Conservation (phyloP, 2,888 invertebrate genomes). For the Patella ulyssiponensis region DNA sequence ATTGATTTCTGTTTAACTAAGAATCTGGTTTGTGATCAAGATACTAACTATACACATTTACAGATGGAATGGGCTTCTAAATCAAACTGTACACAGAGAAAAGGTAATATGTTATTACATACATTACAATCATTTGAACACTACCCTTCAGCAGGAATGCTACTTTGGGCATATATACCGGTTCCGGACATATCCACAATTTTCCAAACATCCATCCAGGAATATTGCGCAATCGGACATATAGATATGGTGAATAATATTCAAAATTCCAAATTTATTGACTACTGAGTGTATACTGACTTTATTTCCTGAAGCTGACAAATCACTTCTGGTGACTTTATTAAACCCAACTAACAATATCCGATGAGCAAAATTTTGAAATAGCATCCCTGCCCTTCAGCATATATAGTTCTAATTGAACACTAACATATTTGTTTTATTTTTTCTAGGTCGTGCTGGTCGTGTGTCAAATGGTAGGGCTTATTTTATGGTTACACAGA, state of each 20-base stretch:
- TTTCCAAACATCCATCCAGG: no score
- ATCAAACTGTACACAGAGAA: conserved; percentile 88
- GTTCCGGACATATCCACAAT: no score
- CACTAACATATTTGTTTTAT: not conserved
- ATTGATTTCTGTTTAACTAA: conserved; percentile 96
- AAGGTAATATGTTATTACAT: conserved; percentile 58
- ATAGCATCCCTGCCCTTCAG: no score
- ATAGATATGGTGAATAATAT: no score
- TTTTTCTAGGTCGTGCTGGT: conserved; percentile 86
- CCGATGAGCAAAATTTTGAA: no score
- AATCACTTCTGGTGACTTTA: no score
- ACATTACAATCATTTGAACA: not conserved
- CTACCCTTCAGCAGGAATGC: not conserved
- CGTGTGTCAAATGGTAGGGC: conserved; percentile 87
- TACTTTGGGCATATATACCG: not conserved
- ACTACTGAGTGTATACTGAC: no score
- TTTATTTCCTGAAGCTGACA: no score
- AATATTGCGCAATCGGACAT: no score
- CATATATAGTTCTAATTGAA: no score
- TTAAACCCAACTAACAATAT: no score
- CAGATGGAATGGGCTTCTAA: conserved; percentile 90
- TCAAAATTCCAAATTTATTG: no score
- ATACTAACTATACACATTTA: conserved; percentile 85
- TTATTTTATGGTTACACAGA: conserved; percentile 77
- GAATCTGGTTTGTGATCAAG: conserved; percentile 81